Percentiles rank a stretch among this genome's conserved stretches.
These are phyloP conservation scores for Oreochromis mossambicus DNA, from an alignment of 2,797 vertebrate species.

Conservation along the genomic window DNA sequence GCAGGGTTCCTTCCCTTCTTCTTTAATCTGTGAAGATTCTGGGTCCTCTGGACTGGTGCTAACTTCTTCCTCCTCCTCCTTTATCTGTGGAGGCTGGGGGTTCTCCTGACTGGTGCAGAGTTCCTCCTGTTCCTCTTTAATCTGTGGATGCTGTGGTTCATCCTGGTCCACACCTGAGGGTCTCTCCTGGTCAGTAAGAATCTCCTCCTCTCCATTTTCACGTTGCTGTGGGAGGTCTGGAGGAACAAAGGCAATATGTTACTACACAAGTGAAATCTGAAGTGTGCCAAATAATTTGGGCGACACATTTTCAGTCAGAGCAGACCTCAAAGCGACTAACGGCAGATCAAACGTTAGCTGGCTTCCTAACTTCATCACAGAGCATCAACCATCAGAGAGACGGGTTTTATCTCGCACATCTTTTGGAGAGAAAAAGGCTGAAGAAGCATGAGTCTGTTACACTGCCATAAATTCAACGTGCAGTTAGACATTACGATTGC, in stretches of 20 bases:
- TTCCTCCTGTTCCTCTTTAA: neutral
- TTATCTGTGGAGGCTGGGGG: neutral
- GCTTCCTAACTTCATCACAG: neutral
- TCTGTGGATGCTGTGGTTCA: neutral
- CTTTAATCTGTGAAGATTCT: neutral
- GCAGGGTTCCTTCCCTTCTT: neutral
- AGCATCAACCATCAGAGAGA: neutral
- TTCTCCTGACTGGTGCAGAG: neutral
- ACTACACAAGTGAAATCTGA: neutral
- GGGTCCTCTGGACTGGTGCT: neutral
- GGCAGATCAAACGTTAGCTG: rapidly evolving
- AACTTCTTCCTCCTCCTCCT: neutral
- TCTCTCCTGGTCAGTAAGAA: neutral
- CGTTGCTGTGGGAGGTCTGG: neutral
- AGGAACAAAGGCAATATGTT: neutral
- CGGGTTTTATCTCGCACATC: rapidly evolving
- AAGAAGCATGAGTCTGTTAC: neutral
- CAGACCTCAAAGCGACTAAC: neutral
- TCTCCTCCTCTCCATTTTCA: neutral
- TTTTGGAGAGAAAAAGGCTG: neutral
- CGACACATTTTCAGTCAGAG: neutral
- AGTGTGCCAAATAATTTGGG: neutral
- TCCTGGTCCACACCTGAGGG: neutral
- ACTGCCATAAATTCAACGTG: neutral
- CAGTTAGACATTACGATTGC: neutral